Conservation (phyloP, 1,140 invertebrate genomes). For the Pteromalus puparum region DNA sequence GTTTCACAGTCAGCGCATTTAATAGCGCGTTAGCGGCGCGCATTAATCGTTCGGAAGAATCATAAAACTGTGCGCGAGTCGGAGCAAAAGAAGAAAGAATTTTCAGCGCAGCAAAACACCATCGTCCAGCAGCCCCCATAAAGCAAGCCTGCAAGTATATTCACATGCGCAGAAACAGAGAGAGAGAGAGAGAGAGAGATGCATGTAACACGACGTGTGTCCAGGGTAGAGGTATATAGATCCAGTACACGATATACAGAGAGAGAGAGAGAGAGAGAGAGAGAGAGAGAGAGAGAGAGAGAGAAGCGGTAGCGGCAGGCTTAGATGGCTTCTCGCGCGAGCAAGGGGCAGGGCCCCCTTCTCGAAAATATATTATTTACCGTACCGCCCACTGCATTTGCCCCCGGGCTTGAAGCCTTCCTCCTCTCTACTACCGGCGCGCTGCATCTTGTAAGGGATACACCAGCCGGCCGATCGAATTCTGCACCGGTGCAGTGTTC, state of each 20-base stretch:
- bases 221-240: not conserved
- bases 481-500: not conserved
- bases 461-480: slow-evolving; percentile 29
- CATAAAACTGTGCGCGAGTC: not conserved
- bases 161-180: not conserved
- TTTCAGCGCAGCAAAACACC: too few relatives aligned
- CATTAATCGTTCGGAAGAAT: slow-evolving; percentile 5
- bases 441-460: slow-evolving; percentile 30
- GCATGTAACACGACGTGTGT: not conserved
- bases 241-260: not conserved
- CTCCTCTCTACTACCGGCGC: not conserved
- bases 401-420: slow-evolving; percentile 38
- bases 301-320: not conserved
- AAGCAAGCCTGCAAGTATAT: too few relatives aligned
- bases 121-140: too few relatives aligned
- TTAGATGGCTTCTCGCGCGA: slow-evolving; percentile 47
- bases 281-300: not conserved
- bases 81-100: not conserved
- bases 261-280: too few relatives aligned
- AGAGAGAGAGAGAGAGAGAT: not conserved
- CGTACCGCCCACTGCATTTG: slow-evolving; percentile 45
- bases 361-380: slow-evolving; percentile 52
- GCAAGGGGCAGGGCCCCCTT: slow-evolving; percentile 14
- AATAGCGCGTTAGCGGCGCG: too few relatives aligned
- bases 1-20: not conserved